Percentiles rank a stretch among this genome's conserved stretches.
These are phyloP conservation scores for Bugula neritina DNA, from an alignment of 2,888 invertebrate species.

Conservation along the genomic window DNA sequence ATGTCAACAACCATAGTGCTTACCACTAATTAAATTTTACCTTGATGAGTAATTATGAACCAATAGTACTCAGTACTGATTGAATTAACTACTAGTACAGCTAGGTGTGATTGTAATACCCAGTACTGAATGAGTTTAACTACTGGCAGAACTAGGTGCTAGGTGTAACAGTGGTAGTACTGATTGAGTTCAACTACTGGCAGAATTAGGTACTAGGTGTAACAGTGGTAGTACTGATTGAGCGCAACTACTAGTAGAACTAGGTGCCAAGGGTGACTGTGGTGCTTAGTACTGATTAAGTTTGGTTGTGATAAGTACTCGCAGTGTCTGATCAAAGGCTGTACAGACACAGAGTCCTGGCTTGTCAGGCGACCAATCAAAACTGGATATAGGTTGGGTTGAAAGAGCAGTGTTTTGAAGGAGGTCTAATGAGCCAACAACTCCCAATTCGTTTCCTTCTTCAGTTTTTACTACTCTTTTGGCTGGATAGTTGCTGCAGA, in stretches of 20 bases:
- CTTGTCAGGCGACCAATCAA: slow-evolving; percentile 89
- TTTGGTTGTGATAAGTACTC: slow-evolving; percentile 81
- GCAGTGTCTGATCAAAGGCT: slow-evolving; percentile 81
- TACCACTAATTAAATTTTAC: too few species aligned
- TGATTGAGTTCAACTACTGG: too few species aligned
- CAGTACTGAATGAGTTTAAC: too few species aligned
- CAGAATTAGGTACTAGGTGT: too few species aligned
- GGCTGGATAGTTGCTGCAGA: slow-evolving; percentile 69
- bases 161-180: too few species aligned
- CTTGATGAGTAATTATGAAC: too few species aligned
- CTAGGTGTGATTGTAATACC: too few species aligned
- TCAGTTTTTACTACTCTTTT: slow-evolving; percentile 66
- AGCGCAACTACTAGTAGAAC: background rate
- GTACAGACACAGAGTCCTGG: slow-evolving; percentile 79
- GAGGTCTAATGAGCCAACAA: slow-evolving; percentile 68
- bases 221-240: background rate
- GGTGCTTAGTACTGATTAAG: slow-evolving; percentile 53
- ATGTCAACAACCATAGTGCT: too few species aligned
- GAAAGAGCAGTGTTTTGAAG: slow-evolving; percentile 76
- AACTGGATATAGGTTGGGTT: slow-evolving; percentile 78
- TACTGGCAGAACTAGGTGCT: too few species aligned
- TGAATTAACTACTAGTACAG: too few species aligned
- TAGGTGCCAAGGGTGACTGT: too few species aligned
- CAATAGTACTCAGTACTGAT: too few species aligned
- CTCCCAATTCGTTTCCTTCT: slow-evolving; percentile 69